Percentiles rank a stretch among this genome's conserved stretches.
Conservation (phyloP, 1,140 invertebrate genomes). For the Drosophila parvula region DNA sequence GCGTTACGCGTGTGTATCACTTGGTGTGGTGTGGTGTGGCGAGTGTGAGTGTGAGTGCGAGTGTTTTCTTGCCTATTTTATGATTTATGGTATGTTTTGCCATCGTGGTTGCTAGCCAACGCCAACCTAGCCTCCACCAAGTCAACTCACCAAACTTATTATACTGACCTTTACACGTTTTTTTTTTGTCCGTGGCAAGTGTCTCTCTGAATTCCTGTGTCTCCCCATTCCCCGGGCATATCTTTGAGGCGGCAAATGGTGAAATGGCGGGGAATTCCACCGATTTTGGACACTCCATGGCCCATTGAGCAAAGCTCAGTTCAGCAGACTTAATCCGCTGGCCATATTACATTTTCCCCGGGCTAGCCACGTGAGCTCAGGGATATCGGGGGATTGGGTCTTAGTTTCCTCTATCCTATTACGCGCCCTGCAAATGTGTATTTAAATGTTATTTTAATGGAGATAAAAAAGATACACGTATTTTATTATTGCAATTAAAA, state of each 20-base stretch:
- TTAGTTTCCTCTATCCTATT: background rate
- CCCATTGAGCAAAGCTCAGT: slow-evolving; percentile 42
- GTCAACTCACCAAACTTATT: slow-evolving; percentile 62
- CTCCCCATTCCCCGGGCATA: slow-evolving; percentile 1
- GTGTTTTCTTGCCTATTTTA: slow-evolving; percentile 70
- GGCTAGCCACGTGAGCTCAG: slow-evolving; percentile 3
- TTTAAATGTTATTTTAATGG: slow-evolving; percentile 17
- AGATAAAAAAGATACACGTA: no score
- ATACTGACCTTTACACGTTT: slow-evolving; percentile 65
- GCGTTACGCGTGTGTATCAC: slow-evolving; percentile 49
- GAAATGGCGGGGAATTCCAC: background rate
- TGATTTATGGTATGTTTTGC: slow-evolving; percentile 77
- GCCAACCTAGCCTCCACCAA: slow-evolving; percentile 29
- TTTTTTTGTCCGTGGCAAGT: slow-evolving; percentile 7
- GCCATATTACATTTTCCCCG: slow-evolving; percentile 29
- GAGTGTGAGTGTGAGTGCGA: background rate
- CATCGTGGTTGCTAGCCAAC: slow-evolving; percentile 47
- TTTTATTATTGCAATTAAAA: no score
- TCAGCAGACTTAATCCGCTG: slow-evolving; percentile 40
- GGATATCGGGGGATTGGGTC: slow-evolving; percentile 7
- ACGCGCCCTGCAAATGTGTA: background rate
- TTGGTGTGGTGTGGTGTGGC: background rate
- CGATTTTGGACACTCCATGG: slow-evolving; percentile 17
- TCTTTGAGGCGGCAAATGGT: slow-evolving; percentile 15
- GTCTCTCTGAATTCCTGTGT: slow-evolving; percentile 7